Percentiles rank a stretch among this genome's conserved stretches.
Evolutionary conservation across 2,888 invertebrate species (phyloP).

Genomic region (Phaonia tiefii): DNA sequence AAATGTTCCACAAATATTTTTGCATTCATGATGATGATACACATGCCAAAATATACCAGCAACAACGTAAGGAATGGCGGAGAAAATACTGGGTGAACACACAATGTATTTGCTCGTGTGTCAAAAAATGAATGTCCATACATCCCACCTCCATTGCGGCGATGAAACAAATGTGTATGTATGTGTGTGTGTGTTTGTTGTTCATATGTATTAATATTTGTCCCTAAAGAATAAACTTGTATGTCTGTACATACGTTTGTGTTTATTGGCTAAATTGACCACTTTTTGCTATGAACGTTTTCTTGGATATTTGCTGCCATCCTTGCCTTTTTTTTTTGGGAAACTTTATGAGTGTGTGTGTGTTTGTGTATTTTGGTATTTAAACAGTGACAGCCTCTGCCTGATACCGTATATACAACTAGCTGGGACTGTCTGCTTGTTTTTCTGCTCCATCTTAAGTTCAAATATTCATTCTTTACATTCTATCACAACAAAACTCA

Average conservation of each 20-base stretch:
- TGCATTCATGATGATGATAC: conserved; percentile 32
- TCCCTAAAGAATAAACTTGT: too few species aligned
- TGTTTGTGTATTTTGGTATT: too few species aligned
- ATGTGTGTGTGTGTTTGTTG: neutral
- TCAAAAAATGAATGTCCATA: conserved; percentile 35
- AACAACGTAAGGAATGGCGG: neutral
- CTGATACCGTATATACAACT: neutral
- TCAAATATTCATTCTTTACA: conserved; percentile 28
- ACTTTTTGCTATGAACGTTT: conserved; percentile 15
- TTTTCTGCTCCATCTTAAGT: neutral
- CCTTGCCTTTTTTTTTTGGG: too few species aligned
- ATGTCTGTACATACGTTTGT: neutral
- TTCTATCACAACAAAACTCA: conserved; percentile 21
- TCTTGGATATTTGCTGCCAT: neutral
- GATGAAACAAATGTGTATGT: too few species aligned
- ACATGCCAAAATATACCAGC: conserved; percentile 13
- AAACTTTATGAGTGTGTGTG: too few species aligned
- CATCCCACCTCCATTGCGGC: too few species aligned
- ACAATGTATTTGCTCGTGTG: conserved; percentile 16
- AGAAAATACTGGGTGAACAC: neutral
- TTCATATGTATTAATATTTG: too few species aligned
- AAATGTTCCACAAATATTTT: conserved; percentile 42
- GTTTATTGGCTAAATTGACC: conserved; percentile 39
- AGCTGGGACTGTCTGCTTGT: too few species aligned
- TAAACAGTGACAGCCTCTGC: neutral